Base-by-base conservation (phyloP, 2,797 vertebrate genomes). In the Acanthis flammea region DNA sequence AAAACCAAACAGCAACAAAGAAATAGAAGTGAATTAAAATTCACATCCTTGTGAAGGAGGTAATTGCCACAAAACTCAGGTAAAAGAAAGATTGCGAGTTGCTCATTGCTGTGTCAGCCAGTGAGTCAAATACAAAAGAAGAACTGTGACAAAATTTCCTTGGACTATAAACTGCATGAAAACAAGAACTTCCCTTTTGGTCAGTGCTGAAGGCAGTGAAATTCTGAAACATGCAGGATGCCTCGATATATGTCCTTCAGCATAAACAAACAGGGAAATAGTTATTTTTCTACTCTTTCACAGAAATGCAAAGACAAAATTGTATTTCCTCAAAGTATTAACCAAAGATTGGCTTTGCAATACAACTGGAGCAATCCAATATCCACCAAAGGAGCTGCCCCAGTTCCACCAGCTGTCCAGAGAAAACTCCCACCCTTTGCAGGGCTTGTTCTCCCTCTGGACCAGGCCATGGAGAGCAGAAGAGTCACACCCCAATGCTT, bases 401-500 rank as follows among this genome's bases (percentile, higher is more conserved):
- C 41, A 12, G 25, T 37, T 13, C 17, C 14, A 44, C 17, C 51
- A 25, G 3, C 3, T 3, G 12, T 6, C 42, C 65, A 62, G 44
- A 21, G 14, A 12, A 41, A 57, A 23, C 25, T 22, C 39, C 6
- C 4, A 1, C 12, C 19, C 33, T 65, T 37, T 6, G 8, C 3
- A 55, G 50, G 33, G 22, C 25, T 83, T 35, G 21, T 35, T 54
- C 58, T 66, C 21, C 22, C 70, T 45, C 54, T 10, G 10, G 54
- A 21, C 25, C 42, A 54, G 33, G 28, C 22, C 60, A 14, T 33
- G 2, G 27, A 79, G 42, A 75, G 33, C 41, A 86, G 47, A 47
- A 1, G 0, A 11, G 27, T 9, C 55, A 30, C 13, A 45, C 2
- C 19, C 28, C 2, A 0, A 5, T 16, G 6, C 23, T 23, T 51